These are phyloP conservation scores for Chondrilla cf. caribensis DNA, from an alignment of 37 sponge, comb jelly and placozoan genomes.

Conservation along the genomic window DNA sequence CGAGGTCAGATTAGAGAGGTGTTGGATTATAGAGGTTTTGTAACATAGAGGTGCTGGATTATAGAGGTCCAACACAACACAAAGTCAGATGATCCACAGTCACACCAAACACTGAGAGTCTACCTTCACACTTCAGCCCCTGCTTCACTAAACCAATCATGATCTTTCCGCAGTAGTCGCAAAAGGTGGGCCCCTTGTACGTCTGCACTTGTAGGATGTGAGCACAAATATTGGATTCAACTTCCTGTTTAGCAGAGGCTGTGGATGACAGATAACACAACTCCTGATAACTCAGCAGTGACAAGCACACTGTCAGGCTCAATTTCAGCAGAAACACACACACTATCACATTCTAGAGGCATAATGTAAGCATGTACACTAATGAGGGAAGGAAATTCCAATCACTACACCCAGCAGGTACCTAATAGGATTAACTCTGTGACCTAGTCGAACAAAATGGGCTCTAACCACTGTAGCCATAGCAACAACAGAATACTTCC, in stretches of 20 bases:
- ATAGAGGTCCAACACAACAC: too few relatives aligned
- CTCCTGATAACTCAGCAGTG: too few relatives aligned
- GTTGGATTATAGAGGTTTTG: too few relatives aligned
- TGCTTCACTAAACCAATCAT: slow-evolving; percentile 82
- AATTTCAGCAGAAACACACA: background rate
- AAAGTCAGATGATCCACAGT: too few relatives aligned
- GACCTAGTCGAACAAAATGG: too few relatives aligned
- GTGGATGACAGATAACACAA: background rate
- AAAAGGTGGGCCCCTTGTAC: slow-evolving; percentile 76
- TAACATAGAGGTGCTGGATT: too few relatives aligned
- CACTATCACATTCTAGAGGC: background rate
- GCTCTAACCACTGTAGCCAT: too few relatives aligned
- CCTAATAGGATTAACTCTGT: too few relatives aligned
- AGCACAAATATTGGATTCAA: slow-evolving; percentile 65
- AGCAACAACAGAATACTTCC: too few relatives aligned
- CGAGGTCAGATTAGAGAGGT: too few relatives aligned
- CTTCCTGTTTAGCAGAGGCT: slow-evolving; percentile 42
- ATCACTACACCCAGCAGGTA: background rate
- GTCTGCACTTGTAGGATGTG: slow-evolving; percentile 82
- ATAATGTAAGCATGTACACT: background rate
- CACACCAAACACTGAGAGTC: too few relatives aligned
- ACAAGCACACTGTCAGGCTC: background rate
- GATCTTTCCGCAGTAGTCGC: slow-evolving; percentile 86
- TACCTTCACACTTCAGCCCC: slow-evolving; percentile 93
- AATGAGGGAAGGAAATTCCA: background rate